These are phyloP conservation scores for Ephydatia muelleri DNA, from an alignment of 37 sponge, comb jelly and placozoan species.

Conservation along the genomic window DNA sequence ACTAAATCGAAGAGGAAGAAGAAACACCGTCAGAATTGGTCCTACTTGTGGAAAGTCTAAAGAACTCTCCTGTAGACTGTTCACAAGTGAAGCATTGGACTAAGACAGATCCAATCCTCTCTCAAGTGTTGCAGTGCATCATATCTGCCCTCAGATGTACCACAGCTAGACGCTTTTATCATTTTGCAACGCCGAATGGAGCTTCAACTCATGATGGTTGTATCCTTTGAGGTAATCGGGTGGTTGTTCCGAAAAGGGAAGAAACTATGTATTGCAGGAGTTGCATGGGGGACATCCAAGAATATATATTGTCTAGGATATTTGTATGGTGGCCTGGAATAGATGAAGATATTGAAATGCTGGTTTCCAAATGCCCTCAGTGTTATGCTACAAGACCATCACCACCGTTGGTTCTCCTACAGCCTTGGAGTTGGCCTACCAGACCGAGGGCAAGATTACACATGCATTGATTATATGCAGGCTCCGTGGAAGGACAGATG, in stretches of 20 bases:
- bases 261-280: conserved; percentile 13
- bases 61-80: not conserved
- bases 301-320: conserved; percentile 17
- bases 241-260: conserved; percentile 26
- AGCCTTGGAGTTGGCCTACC: conserved; percentile 9
- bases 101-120: not conserved
- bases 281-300: conserved; percentile 56
- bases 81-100: not conserved
- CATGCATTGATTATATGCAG: conserved; percentile 3
- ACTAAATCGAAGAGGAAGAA: not conserved
- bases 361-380: not conserved
- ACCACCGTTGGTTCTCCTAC: conserved; percentile 15
- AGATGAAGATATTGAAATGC: conserved; percentile 23
- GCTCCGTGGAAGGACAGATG: conserved; percentile 4
- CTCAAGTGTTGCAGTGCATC: not conserved
- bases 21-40: not conserved
- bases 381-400: not conserved
- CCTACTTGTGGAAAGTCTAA: not conserved
- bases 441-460: conserved; percentile 12
- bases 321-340: conserved; percentile 53
- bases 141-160: not conserved
- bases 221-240: conserved; percentile 38
- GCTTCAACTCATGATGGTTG: conserved; percentile 28
- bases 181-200: not conserved
- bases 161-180: not conserved